Conservation (phyloP, 2,888 invertebrate genomes). For the Parnassius apollo region DNA sequence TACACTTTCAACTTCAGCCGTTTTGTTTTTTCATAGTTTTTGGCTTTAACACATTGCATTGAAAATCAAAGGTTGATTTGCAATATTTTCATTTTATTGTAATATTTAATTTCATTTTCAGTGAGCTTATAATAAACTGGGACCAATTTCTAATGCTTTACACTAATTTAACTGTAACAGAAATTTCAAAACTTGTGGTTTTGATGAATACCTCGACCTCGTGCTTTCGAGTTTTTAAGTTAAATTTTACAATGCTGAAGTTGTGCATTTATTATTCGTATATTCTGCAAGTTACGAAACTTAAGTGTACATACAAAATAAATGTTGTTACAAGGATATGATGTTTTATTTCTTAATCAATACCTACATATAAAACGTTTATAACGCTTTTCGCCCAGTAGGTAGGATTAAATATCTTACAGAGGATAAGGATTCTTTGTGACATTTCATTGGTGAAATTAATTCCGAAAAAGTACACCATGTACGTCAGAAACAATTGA, state of each 20-base stretch:
- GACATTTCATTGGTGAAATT: no score
- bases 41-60: neutral
- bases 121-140: slow-evolving; percentile 57
- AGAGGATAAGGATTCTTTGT: no score
- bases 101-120: slow-evolving; percentile 19
- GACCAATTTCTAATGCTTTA: slow-evolving; percentile 62
- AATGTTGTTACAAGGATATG: slow-evolving; percentile 67
- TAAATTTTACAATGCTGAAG: slow-evolving; percentile 75
- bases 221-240: slow-evolving; percentile 52
- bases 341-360: slow-evolving; percentile 3
- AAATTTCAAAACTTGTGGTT: slow-evolving; percentile 28
- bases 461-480: no score
- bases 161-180: slow-evolving; percentile 45
- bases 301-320: slow-evolving; percentile 77
- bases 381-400: no score
- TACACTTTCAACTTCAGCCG: slow-evolving; percentile 3
- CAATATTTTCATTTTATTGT: slow-evolving; percentile 1
- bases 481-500: no score
- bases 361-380: no score
- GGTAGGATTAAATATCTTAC: no score
- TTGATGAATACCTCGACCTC: slow-evolving; percentile 42
- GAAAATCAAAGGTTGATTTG: slow-evolving; percentile 5
- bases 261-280: slow-evolving; percentile 81
- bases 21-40: neutral
- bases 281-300: slow-evolving; percentile 69